Base-by-base conservation (phyloP, 2,888 invertebrate species). In the Heliconius ethilla region DNA sequence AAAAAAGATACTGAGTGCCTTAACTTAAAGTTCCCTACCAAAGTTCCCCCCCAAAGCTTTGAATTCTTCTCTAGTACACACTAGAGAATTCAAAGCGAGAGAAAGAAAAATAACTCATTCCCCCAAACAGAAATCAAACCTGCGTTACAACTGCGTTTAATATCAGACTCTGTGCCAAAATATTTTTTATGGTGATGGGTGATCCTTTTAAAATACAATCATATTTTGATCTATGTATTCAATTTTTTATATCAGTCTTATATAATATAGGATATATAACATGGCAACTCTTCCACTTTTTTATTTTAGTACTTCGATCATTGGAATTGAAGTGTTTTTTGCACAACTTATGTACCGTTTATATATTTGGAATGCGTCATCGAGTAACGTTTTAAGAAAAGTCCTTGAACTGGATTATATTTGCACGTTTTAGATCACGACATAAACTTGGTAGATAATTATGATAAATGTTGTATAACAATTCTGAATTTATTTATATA, bases 341-440 rank as follows among this genome's bases (percentile, higher is more conserved):
- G n/a, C 25, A 13, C 13, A 11, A 13, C 37, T n/a, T 37, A 33
- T 18, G 33, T 66, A 15, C 18, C n/a, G 67, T 67, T 37, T 5
- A 37, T n/a, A 67, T 67, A 7, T 69, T n/a, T 67, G 37, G 11
- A 37, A n/a, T 66, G 29, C 18, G 33, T 65, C 65, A 66, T 18
- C 22, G 29, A 29, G 22, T 29, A 67, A 67, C 13, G n/a, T 67
- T 37, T 67, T 37, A 10, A 11, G 22, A n/a, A 5, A 22, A 13
- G 67, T 40, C 67, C 67, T 69, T 69, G 67, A 40, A 69, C 25
- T 40, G n/a, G 15, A 69, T 69, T 7, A 25, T 13, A n/a, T 69
- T 5, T 3, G 33, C 66, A 18, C 33, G 66, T 22, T 67, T 37
- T 67, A 37, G 66, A 67, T 15, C 37, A n/a, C 37, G 33, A 13